A percentile compares a stretch with the other conserved stretches of the same genome.
Conservation (phyloP, 2,113 vertebrate species). For the Butastur rufipennis region DNA sequence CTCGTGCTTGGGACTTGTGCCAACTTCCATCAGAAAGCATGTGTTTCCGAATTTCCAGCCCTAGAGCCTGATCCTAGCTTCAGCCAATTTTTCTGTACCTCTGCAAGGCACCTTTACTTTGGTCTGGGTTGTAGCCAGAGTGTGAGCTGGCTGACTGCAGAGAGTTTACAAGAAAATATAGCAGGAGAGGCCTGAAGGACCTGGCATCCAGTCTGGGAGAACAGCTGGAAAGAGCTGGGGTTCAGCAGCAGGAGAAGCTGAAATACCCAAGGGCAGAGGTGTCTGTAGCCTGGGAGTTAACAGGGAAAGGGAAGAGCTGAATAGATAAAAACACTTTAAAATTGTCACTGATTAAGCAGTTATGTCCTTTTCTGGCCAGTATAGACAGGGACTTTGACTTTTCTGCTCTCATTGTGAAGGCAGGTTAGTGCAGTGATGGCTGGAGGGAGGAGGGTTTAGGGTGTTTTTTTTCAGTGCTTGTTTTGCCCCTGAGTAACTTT, state of each 20-base stretch:
- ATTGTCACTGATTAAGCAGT: not conserved
- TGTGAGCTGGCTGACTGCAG: not conserved
- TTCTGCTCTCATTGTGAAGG: not conserved
- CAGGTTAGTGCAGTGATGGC: not conserved
- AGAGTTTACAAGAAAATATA: not conserved
- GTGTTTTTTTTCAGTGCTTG: not conserved
- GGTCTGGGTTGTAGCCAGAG: not conserved
- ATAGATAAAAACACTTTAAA: not conserved
- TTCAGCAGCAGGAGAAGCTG: slow-evolving; percentile 10
- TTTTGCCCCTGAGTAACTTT: not conserved
- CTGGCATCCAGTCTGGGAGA: not conserved
- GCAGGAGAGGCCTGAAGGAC: not conserved
- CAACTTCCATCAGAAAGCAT: not conserved
- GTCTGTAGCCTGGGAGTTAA: not conserved
- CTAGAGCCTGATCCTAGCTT: not conserved
- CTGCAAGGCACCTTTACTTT: slow-evolving; percentile 12
- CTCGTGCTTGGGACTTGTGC: not conserved
- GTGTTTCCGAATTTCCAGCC: not conserved
- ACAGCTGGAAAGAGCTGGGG: not conserved
- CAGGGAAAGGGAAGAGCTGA: not conserved
- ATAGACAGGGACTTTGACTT: not conserved
- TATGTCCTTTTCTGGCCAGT: not conserved
- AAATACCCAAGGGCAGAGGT: not conserved
- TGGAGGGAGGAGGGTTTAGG: not conserved
- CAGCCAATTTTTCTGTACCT: not conserved